These are phyloP conservation scores for Pseudochromis fuscus DNA, from an alignment of 2,797 vertebrate species.

Conservation along the genomic window DNA sequence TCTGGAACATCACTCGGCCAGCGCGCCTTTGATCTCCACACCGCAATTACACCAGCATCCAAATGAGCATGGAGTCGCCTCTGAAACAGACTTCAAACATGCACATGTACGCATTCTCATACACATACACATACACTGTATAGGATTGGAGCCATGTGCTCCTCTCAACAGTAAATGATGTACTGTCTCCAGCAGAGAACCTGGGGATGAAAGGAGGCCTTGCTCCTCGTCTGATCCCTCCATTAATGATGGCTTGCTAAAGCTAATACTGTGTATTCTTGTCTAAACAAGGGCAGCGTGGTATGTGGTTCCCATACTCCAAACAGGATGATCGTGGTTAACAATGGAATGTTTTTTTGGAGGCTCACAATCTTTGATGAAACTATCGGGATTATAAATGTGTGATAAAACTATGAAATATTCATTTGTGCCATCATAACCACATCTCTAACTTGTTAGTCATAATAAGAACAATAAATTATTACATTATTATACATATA, in stretches of 20 bases:
- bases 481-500: too few species aligned
- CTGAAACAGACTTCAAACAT: conserved; percentile 87
- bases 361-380: conserved; percentile 50
- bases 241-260: conserved; percentile 84
- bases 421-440: background rate
- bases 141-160: conserved; percentile 83
- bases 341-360: conserved; percentile 61
- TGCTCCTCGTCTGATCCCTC: conserved; percentile 82
- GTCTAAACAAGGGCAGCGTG: conserved; percentile 79
- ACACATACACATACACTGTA: conserved; percentile 78
- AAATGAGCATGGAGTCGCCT: conserved; percentile 89
- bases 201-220: conserved; percentile 83
- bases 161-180: conserved; percentile 84
- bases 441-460: too few species aligned
- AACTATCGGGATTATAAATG: conserved; percentile 22
- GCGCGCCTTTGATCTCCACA: conserved; percentile 95
- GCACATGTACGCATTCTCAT: conserved; percentile 83
- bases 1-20: conserved; percentile 97
- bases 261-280: conserved; percentile 80
- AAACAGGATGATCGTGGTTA: conserved; percentile 69
- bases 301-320: conserved; percentile 77
- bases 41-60: conserved; percentile 96
- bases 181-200: conserved; percentile 84
- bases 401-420: conserved; percentile 9
- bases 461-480: too few species aligned